Conservation (phyloP, 2,888 invertebrate genomes). For the Alitta virens region DNA sequence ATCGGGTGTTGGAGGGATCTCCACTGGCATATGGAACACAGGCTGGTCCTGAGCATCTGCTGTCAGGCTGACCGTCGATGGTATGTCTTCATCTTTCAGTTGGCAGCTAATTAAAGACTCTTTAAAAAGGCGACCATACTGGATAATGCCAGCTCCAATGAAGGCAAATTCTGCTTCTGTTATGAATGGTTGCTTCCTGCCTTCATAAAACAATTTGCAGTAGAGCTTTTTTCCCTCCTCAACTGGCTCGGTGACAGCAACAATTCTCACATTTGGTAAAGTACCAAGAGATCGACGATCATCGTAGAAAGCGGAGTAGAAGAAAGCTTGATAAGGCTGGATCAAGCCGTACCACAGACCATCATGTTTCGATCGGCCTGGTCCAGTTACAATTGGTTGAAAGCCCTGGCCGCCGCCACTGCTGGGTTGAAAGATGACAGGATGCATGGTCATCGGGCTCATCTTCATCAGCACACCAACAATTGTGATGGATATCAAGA, state of each 20-base stretch:
- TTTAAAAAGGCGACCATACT: conserved; percentile 3
- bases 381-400: not conserved
- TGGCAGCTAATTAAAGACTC: conserved; percentile 9
- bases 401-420: no score
- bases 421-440: no score
- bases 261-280: conserved; percentile 7
- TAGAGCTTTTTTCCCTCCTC: conserved; percentile 2
- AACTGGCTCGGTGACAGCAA: conserved; percentile 11
- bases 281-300: conserved; percentile 14
- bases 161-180: not conserved
- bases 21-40: conserved; percentile 12
- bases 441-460: no score
- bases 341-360: conserved; percentile 5
- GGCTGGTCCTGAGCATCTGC: not conserved
- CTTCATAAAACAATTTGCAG: conserved; percentile 14
- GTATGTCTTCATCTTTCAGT: conserved; percentile 2
- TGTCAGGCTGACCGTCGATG: conserved; percentile 4
- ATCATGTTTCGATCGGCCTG: not conserved
- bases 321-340: conserved; percentile 3
- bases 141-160: conserved; percentile 17
- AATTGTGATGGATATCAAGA: no score
- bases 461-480: no score
- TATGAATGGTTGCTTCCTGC: not conserved
- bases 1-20: conserved; percentile 4
- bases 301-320: conserved; percentile 23